Evolutionary conservation across 2,888 invertebrate genomes (phyloP).

Genomic region (Nomada ferruginata): DNA sequence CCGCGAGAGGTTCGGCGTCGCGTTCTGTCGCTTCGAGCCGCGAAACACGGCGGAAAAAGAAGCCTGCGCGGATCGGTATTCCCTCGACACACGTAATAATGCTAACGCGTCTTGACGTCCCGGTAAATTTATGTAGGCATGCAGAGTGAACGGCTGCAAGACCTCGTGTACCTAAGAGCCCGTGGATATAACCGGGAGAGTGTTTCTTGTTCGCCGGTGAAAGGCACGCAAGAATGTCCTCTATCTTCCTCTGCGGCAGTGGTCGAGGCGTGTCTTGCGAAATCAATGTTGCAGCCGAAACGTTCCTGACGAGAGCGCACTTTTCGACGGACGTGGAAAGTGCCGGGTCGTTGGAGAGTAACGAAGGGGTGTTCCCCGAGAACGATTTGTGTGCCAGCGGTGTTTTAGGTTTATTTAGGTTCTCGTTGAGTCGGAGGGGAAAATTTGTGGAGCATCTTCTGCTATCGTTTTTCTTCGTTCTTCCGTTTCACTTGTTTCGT

Average conservation of each 20-base stretch:
- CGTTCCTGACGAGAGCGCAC: constrained; percentile 8
- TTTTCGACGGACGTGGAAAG: background rate
- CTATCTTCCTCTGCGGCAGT: background rate
- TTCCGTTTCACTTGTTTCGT: background rate
- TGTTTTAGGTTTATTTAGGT: background rate
- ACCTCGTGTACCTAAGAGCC: constrained; percentile 44
- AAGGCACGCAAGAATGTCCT: constrained; percentile 48
- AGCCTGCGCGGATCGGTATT: constrained; percentile 58
- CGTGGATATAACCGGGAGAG: constrained; percentile 41
- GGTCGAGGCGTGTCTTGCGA: constrained; percentile 50
- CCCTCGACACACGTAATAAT: constrained; percentile 70
- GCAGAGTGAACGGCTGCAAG: constrained; percentile 53
- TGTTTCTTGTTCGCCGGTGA: constrained; percentile 32
- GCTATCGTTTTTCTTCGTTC: background rate
- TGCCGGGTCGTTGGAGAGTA: background rate
- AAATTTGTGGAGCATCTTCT: background rate
- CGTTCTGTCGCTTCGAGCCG: constrained; percentile 5
- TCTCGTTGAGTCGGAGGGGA: too few species aligned
- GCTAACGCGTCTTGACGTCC: constrained; percentile 67
- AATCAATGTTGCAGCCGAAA: constrained; percentile 53
- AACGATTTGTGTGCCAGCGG: constrained; percentile 27
- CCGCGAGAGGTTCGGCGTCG: constrained; percentile 55
- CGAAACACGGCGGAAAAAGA: constrained; percentile 18
- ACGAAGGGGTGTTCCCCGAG: background rate
- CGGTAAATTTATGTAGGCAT: constrained; percentile 69